Base-by-base conservation (phyloP, 2,888 invertebrate species). In the Caenorhabditis zanzibari region DNA sequence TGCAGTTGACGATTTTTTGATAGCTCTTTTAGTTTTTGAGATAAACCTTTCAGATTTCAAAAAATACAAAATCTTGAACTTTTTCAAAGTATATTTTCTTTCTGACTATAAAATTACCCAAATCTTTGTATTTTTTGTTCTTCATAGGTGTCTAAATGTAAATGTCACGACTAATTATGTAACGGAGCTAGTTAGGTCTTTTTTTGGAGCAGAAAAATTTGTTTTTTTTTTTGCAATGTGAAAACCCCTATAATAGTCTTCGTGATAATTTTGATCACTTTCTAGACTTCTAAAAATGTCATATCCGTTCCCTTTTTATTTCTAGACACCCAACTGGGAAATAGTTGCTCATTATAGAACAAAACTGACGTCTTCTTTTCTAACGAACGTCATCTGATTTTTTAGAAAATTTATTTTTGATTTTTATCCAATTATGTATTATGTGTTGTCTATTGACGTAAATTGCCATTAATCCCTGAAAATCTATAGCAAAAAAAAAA, bases 381-480 rank as follows among this genome's bases (percentile, higher is more conserved):
- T 54, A 7, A 19, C 12, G 49, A 54, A 68, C 68, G 68, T 68
- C 68, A 68, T 54, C 54, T 54, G 54, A 24, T 10, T 5, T 9
- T 12, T 12, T 26, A 26, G 22, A 52, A 22, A 49, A 44, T 16
- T 47, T 26, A 44, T 56, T 38, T 38, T 7, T 38, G 38, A 59
- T 59, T 59, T 19, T 38, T 38, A 10, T 38, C 38, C 38, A 10
- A 10, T 38, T 38, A 10, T 38, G 32, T 12, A 6, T 12, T 10
- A 2, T 38, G 12, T 38, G 19, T 14, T 54, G 12, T 26, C 54
- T 24, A 66, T 75, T 75, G 66, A 75, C 75, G 75, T 66, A 75
- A 75, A 66, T 75, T 74, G 75, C 16, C 38, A 75, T 66, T 64
- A 74, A 56, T 64, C 35, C 44, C n/a, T 54, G 35, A 10, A 19